Base-by-base conservation (phyloP, 2,797 vertebrate genomes). In the Myotis daubentonii region DNA sequence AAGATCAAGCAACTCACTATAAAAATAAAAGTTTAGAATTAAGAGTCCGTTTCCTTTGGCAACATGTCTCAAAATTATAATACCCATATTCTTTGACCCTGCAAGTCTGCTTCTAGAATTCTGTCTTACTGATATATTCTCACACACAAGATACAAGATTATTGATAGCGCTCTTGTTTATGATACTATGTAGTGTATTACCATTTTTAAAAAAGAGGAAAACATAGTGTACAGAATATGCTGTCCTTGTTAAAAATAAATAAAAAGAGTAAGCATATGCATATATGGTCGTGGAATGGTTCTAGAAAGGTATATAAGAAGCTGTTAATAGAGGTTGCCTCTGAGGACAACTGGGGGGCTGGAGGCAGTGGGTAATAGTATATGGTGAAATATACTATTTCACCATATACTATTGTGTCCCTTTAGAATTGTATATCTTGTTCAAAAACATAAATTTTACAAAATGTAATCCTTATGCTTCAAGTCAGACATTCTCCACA, bases 1-100 rank as follows among this genome's bases (percentile, higher is more conserved):
- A 85, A 95, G 36, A 90, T 66, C 60, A 82, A 49, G 13, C n/a
- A 75, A 88, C 70, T 88, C 15, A 20, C 19, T 47, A 8, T 41
- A 8, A 11, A 87, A 81, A 93, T 44, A 51, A 83, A 87, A 68
- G 28, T 65, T 70, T 23, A 81, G 53, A 87, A 80, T 41, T 66
- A 75, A 89, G 68, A 88, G 10, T 60, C 55, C 49, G 25, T 71
- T 60, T 53, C 57, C 60, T 76, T 65, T n/a, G 38, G 38, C 19
- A 22, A 15, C n/a, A 3, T 38, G 53, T 75, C 66, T 91, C 51
- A 57, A 41, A 85, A 72, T 65, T 75, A 30, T 6, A 47, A 66
- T 3, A 30, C 13, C 11, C 30, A 60, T 16, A 51, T 79, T 60
- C 71, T 93, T 89, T 17, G 41, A 51, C n/a, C 47, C 28, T 36